Percentiles rank a stretch among this genome's conserved stretches.
Evolutionary conservation across 2,113 vertebrate genomes (phyloP).

Genomic region (Stomatorhinus ivindoensis): DNA sequence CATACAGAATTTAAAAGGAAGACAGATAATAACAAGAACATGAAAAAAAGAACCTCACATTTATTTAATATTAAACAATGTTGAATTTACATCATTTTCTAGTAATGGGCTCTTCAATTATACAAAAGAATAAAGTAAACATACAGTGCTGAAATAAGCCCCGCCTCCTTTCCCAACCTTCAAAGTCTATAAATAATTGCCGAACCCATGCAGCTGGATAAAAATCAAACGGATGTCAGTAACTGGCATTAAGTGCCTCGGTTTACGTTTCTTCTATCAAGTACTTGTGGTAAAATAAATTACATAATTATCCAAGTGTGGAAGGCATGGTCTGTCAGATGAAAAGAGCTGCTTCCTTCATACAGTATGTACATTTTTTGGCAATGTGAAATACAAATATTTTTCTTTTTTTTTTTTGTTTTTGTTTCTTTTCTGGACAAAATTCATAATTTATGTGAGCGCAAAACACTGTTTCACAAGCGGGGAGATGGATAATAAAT

Average conservation of each 20-base stretch:
- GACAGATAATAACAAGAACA: conserved; percentile 39
- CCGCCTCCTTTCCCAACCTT: conserved; percentile 35
- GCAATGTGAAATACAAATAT: conserved; percentile 21
- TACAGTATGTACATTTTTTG: conserved; percentile 21
- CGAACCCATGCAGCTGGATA: conserved; percentile 70
- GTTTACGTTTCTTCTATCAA: conserved; percentile 56
- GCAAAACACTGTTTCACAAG: conserved; percentile 63
- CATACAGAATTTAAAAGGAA: background rate
- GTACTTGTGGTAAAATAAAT: conserved; percentile 69
- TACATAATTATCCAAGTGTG: conserved; percentile 60
- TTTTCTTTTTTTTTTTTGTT: conserved; percentile 16
- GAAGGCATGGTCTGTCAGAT: conserved; percentile 46
- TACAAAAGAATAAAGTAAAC: conserved; percentile 66
- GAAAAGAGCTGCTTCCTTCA: conserved; percentile 12
- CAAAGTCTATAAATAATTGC: conserved; percentile 75
- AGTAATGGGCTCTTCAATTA: conserved; percentile 91
- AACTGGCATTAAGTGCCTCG: conserved; percentile 64
- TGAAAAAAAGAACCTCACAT: conserved; percentile 89
- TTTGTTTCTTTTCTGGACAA: conserved; percentile 35
- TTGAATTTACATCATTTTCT: conserved; percentile 97
- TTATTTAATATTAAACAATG: conserved; percentile 99
- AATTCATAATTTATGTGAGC: conserved; percentile 56
- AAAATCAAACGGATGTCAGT: conserved; percentile 63
- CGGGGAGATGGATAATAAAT: conserved; percentile 66
- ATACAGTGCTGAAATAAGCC: conserved; percentile 56